A percentile compares a stretch with the other conserved stretches of the same genome.
Evolutionary conservation across 2,113 vertebrate genomes (phyloP).

Genomic region (Raja brachyura): DNA sequence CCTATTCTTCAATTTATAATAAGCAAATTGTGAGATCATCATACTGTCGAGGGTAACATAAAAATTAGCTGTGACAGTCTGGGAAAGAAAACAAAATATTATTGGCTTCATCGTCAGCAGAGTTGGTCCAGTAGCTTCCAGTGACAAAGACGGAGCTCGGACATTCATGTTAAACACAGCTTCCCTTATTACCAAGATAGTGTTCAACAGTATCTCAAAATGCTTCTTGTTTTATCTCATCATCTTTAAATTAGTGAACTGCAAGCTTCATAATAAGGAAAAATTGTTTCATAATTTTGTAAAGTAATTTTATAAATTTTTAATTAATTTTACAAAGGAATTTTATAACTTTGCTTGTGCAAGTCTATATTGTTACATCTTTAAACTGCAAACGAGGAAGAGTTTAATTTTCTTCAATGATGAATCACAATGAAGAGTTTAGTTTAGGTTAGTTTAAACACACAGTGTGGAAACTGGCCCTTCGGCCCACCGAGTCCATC

Average conservation of each 20-base stretch:
- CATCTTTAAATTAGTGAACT: not conserved
- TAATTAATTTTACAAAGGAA: too few species aligned
- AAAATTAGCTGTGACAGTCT: conserved; percentile 57
- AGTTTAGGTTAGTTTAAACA: too few species aligned
- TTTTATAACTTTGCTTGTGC: too few species aligned
- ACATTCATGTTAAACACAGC: not conserved
- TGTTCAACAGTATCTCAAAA: not conserved
- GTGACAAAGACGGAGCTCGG: not conserved
- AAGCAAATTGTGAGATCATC: conserved; percentile 56
- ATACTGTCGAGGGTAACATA: conserved; percentile 54
- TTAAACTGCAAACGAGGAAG: not conserved
- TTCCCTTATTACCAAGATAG: not conserved
- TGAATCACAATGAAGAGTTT: too few species aligned
- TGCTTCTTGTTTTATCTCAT: too few species aligned
- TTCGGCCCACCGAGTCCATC: too few species aligned
- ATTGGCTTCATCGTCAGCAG: not conserved
- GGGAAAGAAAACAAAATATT: conserved; percentile 41
- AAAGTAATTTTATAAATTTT: too few species aligned
- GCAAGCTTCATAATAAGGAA: not conserved
- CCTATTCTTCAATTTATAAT: conserved; percentile 60
- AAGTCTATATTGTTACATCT: not conserved
- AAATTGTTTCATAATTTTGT: too few species aligned
- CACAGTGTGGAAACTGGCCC: too few species aligned
- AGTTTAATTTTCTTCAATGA: not conserved
- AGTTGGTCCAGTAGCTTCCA: not conserved